A percentile compares a stretch with the other conserved stretches of the same genome.
phyloP scores from a whole-genome alignment of 2,113 vertebrate species.

The Columba janthina region DNA sequence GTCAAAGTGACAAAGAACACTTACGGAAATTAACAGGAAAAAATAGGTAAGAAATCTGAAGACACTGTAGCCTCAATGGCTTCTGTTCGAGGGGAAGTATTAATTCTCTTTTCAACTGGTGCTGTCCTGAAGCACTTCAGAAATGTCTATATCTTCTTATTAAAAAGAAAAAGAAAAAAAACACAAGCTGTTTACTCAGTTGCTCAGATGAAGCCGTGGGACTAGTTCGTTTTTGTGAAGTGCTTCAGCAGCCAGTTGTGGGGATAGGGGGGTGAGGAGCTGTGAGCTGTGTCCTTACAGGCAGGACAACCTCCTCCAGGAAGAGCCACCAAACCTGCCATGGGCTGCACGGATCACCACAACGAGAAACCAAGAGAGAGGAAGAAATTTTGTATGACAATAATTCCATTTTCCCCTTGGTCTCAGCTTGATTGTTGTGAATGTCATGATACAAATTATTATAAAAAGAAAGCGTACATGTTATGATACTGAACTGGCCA shows the following conservation, averaged over 20 bases:
- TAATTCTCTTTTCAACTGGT: not conserved
- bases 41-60: not conserved
- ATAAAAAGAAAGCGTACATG: not conserved
- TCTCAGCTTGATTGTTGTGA: not conserved
- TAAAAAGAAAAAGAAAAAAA: not conserved
- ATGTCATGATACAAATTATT: not conserved
- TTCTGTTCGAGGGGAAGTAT: not conserved
- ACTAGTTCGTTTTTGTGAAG: not conserved
- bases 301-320: not conserved
- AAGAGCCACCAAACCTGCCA: not conserved
- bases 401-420: not conserved
- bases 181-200: not conserved
- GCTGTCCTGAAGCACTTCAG: not conserved
- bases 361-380: not conserved
- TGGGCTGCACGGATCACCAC: not conserved
- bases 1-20: not conserved
- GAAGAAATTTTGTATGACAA: not conserved
- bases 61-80: not conserved
- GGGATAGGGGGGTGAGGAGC: not conserved
- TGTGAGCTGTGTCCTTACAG: rapidly evolving
- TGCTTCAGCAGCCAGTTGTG: not conserved
- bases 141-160: not conserved
- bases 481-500: not conserved
- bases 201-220: not conserved
- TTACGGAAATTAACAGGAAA: not conserved